Conservation (phyloP, 2,888 invertebrate species). For the Caenorhabditis parvicauda region DNA sequence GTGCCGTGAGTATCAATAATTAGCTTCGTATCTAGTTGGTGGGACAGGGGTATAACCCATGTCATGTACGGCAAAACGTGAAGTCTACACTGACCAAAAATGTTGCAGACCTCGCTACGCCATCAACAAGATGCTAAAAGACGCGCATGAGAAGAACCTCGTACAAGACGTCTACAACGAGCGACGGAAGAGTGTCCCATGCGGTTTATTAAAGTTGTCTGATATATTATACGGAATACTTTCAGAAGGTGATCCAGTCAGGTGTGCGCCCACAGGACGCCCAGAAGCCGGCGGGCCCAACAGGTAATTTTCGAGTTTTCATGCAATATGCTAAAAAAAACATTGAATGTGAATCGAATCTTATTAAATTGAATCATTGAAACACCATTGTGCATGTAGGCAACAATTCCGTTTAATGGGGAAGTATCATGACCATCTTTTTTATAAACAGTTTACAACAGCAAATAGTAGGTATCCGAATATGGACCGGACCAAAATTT, state of each 20-base stretch:
- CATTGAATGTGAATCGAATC: no score
- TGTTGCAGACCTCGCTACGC: constrained; percentile 44
- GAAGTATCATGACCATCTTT: no score
- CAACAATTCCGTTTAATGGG: no score
- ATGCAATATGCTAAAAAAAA: background rate
- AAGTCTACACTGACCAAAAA: background rate
- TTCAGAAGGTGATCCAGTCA: constrained; percentile 34
- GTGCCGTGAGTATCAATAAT: constrained; percentile 16
- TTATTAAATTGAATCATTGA: no score
- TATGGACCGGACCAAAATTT: no score
- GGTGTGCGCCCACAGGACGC: constrained; percentile 30
- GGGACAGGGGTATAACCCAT: background rate
- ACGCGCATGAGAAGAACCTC: constrained; percentile 46
- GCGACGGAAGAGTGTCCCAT: constrained; percentile 10
- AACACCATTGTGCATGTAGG: no score
- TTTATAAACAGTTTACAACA: no score
- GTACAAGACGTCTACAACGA: constrained; percentile 48
- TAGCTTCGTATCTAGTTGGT: background rate
- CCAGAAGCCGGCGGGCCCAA: constrained; percentile 39
- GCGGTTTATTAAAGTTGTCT: background rate
- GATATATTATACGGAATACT: no score
- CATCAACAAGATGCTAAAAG: constrained; percentile 41
- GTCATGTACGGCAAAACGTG: background rate
- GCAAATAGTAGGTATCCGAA: no score
- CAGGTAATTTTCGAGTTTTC: constrained; percentile 15